Percentiles rank a stretch among this genome's conserved stretches.
phyloP scores from a whole-genome alignment of 2,888 invertebrate genomes.

The Carcina quercana region DNA sequence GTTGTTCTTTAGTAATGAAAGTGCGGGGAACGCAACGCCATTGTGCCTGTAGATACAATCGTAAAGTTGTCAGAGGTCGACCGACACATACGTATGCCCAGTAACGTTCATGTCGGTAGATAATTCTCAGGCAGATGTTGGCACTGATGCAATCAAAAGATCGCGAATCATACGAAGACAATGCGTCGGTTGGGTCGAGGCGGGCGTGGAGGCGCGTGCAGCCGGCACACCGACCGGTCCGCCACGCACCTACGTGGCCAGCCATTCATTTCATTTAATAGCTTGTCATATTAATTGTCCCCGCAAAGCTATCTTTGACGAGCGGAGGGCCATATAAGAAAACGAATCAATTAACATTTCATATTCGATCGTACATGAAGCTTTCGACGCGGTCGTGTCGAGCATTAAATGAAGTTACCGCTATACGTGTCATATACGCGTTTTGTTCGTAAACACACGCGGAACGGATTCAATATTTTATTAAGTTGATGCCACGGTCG shows the following conservation, averaged over 20 bases:
- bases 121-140: too few relatives aligned
- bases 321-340: constrained; percentile 33
- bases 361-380: constrained; percentile 26
- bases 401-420: constrained; percentile 38
- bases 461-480: too few relatives aligned
- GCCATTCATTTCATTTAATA: constrained; percentile 52
- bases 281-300: constrained; percentile 47
- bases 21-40: background rate
- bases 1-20: constrained; percentile 43
- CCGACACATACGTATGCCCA: too few relatives aligned
- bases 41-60: too few relatives aligned
- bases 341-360: constrained; percentile 44
- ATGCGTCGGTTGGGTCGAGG: constrained; percentile 12
- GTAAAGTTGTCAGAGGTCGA: too few relatives aligned
- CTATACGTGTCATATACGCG: constrained; percentile 17
- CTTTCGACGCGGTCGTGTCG: constrained; percentile 31
- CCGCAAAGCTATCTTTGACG: constrained; percentile 33
- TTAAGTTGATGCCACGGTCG: constrained; percentile 22
- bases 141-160: too few relatives aligned
- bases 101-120: too few relatives aligned
- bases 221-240: constrained; percentile 19
- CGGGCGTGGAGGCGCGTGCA: constrained; percentile 24
- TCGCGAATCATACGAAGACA: too few relatives aligned
- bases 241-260: constrained; percentile 42
- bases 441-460: too few relatives aligned